Base-by-base conservation (phyloP, 2,888 invertebrate species). In the Epicampocera succincta region DNA sequence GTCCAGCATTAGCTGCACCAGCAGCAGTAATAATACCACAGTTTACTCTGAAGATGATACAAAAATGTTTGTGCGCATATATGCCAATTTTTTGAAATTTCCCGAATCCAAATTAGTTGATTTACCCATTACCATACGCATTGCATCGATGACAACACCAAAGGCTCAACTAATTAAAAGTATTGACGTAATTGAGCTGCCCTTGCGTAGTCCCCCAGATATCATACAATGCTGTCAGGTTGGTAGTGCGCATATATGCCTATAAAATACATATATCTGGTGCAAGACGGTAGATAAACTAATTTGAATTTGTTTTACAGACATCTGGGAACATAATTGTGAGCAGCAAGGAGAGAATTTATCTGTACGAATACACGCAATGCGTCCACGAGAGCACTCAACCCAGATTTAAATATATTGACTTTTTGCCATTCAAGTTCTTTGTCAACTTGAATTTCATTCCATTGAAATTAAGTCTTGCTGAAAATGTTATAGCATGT, bases 131-230 rank as follows among this genome's bases (percentile, higher is more conserved):
- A 88, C 88, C 11, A 89, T 90, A 17, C 91, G 95, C 68, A 95
- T 95, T 75, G 95, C 95, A 2, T 95, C 95, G 0, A 92, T 94
- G 86, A 95, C 95, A 0, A 95, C 95, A 12, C 95, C 95, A 0
- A 94, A 94, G 63, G 92, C 93, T 11, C 93, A 93, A 84, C 92
- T 94, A 78, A 92, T 93, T 0, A 92, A 93, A 84, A 92, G 93
- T 76, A 91, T 94, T 66, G 95, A 95, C 90, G 95, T 95, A 92
- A 95, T 96, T 82, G 95, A 95, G 88, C 90, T 96, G 56, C 95
- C 95, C 0, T 89, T 94, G 3, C 92, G 92, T 73, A 90, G 88
- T 86, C 87, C 93, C 61, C 94, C 95, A 0, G 92, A 93, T 76
- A 89, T 92, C 54, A 93, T 95, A 68, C 93, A 93, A 8, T 94